Percentiles rank a stretch among this genome's conserved stretches.
Conservation (phyloP, 2,888 invertebrate genomes). For the Creontiades dilutus region DNA sequence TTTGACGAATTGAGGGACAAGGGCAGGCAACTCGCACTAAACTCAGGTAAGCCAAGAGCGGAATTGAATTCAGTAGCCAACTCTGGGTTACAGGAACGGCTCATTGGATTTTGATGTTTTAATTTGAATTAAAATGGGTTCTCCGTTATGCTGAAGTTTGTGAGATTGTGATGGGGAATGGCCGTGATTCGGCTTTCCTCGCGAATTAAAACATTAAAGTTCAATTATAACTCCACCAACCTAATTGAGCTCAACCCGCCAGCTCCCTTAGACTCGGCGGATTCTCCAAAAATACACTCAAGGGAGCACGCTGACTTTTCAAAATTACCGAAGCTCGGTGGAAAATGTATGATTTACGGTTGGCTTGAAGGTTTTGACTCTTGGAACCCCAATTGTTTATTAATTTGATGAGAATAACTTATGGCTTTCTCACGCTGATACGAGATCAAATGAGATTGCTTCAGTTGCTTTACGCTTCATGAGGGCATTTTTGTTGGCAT, state of each 20-base stretch:
- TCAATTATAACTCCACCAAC: conserved; percentile 36
- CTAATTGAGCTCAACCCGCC: conserved; percentile 10
- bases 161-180: conserved; percentile 3
- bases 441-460: too few relatives aligned
- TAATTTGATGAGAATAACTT: too few relatives aligned
- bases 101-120: conserved; percentile 42
- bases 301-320: too few relatives aligned
- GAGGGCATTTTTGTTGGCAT: too few relatives aligned
- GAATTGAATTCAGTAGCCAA: not conserved
- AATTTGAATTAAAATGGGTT: conserved; percentile 32
- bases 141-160: conserved; percentile 4
- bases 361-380: too few relatives aligned
- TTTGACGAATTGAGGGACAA: not conserved
- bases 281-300: conserved; percentile 13
- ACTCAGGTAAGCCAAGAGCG: not conserved
- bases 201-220: conserved; percentile 39
- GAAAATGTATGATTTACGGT: too few relatives aligned
- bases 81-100: conserved; percentile 4
- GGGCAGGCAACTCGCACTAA: not conserved
- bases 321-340: too few relatives aligned
- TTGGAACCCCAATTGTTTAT: too few relatives aligned
- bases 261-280: not conserved
- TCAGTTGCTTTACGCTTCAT: too few relatives aligned
- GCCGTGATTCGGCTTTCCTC: not conserved
- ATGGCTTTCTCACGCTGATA: too few relatives aligned